Evolutionary conservation across 2,113 vertebrate species (phyloP).

Genomic region (Corythaeola cristata): DNA sequence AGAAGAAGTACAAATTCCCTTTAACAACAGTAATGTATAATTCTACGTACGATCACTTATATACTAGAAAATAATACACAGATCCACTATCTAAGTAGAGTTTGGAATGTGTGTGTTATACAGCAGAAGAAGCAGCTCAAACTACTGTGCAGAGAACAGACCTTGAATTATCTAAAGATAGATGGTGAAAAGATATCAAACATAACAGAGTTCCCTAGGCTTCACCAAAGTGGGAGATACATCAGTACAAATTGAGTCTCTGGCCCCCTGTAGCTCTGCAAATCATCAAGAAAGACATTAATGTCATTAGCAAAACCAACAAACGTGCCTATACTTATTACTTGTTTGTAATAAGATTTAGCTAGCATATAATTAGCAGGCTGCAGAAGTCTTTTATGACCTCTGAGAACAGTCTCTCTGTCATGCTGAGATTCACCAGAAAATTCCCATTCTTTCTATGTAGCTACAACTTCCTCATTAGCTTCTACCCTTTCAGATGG

Average conservation of each 20-base stretch:
- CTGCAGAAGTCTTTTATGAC: conserved; percentile 12
- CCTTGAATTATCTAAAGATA: conserved; percentile 31
- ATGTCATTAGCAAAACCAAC: conserved; percentile 57
- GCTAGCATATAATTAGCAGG: conserved; percentile 37
- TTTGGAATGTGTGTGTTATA: background rate
- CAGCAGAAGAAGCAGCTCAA: background rate
- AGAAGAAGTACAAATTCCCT: background rate
- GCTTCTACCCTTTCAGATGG: background rate
- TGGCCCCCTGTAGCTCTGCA: conserved; percentile 49
- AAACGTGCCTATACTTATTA: conserved; percentile 54
- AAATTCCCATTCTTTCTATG: background rate
- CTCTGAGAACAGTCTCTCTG: conserved; percentile 2
- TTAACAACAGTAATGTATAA: background rate
- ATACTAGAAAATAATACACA: background rate
- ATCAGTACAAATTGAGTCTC: conserved; percentile 33
- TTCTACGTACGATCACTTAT: background rate
- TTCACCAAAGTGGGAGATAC: background rate
- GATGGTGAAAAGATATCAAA: background rate
- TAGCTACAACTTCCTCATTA: background rate
- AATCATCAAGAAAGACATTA: conserved; percentile 54
- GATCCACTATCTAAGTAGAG: background rate
- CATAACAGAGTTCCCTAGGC: background rate
- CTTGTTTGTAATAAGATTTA: conserved; percentile 66
- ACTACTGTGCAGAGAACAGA: conserved; percentile 9
- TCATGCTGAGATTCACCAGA: background rate